Percentiles rank a stretch among this genome's conserved stretches.
Evolutionary conservation across 2,888 invertebrate genomes (phyloP).

Genomic region (Tenthredo distinguenda): DNA sequence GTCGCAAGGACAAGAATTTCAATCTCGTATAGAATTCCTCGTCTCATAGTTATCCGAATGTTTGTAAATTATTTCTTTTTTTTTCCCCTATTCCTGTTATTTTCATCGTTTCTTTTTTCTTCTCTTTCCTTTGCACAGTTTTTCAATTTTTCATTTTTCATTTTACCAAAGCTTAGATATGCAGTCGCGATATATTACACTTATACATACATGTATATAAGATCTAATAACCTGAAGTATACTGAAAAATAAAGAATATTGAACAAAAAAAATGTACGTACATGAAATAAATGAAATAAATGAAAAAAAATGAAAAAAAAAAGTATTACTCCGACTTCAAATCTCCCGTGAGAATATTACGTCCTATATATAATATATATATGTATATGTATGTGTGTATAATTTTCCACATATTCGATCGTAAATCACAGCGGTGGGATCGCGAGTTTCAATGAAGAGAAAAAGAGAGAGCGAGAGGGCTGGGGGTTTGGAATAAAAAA

Average conservation of each 20-base stretch:
- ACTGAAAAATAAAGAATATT: too few relatives aligned
- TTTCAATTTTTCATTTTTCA: too few relatives aligned
- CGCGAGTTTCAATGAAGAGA: slow-evolving; percentile 17
- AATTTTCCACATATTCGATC: background rate
- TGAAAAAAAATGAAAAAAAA: background rate
- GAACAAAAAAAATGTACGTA: background rate
- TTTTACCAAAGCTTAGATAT: too few relatives aligned
- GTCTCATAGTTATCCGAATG: background rate
- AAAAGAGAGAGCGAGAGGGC: background rate
- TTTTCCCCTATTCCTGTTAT: background rate
- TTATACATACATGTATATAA: too few relatives aligned
- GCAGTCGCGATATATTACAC: too few relatives aligned
- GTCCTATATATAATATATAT: background rate
- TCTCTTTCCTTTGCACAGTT: too few relatives aligned
- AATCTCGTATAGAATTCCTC: background rate
- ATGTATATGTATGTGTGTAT: background rate
- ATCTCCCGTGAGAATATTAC: background rate
- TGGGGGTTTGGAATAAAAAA: background rate
- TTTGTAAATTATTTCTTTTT: background rate
- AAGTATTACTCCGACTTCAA: background rate
- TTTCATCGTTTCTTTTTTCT: background rate
- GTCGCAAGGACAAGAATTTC: background rate
- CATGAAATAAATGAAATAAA: background rate
- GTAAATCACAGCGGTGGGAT: background rate
- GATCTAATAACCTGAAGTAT: too few relatives aligned